A percentile compares a stretch with the other conserved stretches of the same genome.
Evolutionary conservation across 2,888 invertebrate species (phyloP).

Genomic region (Hofmannophila pseudospretella): DNA sequence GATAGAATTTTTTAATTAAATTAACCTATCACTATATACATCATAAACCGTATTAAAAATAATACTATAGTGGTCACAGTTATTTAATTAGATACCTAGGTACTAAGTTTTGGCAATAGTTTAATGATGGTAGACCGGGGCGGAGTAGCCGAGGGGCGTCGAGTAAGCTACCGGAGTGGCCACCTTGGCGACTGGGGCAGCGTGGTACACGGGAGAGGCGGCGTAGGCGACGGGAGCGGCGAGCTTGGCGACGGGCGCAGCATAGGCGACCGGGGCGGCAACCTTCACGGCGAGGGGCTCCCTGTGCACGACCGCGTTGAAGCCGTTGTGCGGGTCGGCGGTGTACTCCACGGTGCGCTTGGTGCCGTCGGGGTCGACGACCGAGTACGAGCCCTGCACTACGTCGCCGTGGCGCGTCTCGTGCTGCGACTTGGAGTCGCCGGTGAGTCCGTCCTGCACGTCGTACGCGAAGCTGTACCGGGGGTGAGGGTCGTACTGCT

Average conservation of each 20-base stretch:
- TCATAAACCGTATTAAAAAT: no score
- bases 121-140: constrained; percentile 57
- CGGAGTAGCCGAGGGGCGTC: constrained; percentile 28
- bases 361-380: constrained; percentile 76
- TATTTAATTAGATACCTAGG: no score
- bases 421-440: constrained; percentile 65
- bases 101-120: constrained; percentile 47
- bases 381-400: constrained; percentile 74
- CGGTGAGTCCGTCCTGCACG: constrained; percentile 74
- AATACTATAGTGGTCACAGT: no score
- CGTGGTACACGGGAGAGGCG: constrained; percentile 71
- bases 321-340: constrained; percentile 67
- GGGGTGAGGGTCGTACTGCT: constrained; percentile 50
- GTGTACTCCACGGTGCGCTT: constrained; percentile 75
- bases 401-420: constrained; percentile 66
- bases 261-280: constrained; percentile 15
- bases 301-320: constrained; percentile 76
- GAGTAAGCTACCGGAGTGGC: constrained; percentile 33
- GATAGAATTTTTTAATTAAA: no score
- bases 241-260: constrained; percentile 73
- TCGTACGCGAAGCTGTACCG: constrained; percentile 73
- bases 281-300: constrained; percentile 39
- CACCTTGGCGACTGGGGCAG: constrained; percentile 42
- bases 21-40: no score
- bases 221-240: constrained; percentile 55